Evolutionary conservation across 2,113 vertebrate species (phyloP).

Genomic region (Thunnus thynnus): DNA sequence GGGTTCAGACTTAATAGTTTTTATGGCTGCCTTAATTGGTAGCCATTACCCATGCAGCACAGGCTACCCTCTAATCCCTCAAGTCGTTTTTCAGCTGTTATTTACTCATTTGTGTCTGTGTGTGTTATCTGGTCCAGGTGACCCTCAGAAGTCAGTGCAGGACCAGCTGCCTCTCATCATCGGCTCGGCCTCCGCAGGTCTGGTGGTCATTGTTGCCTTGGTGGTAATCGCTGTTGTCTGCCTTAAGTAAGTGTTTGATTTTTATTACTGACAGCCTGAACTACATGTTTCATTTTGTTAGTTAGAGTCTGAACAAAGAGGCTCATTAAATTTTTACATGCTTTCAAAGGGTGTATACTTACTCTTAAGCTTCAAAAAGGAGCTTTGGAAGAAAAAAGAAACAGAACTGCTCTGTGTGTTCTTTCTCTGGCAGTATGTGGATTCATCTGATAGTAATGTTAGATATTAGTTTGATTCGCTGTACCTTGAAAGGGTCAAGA

Average conservation of each 20-base stretch:
- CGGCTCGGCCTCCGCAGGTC: constrained; percentile 92
- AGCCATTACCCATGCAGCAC: constrained; percentile 41
- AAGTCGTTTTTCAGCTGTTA: constrained; percentile 22
- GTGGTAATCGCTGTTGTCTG: constrained; percentile 96
- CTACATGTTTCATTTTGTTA: constrained; percentile 63
- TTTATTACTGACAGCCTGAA: constrained; percentile 48
- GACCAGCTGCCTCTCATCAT: constrained; percentile 97
- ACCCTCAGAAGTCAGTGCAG: constrained; percentile 91
- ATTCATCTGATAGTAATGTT: constrained; percentile 26
- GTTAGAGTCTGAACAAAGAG: constrained; percentile 61
- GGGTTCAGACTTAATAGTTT: constrained; percentile 44
- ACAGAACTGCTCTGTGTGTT: background rate
- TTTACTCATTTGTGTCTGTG: constrained; percentile 39
- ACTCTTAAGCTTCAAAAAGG: constrained; percentile 39
- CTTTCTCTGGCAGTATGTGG: background rate
- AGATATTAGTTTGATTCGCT: constrained; percentile 28
- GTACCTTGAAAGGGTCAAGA: constrained; percentile 38
- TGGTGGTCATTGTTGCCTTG: constrained; percentile 94
- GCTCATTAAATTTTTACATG: constrained; percentile 68
- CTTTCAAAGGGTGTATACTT: constrained; percentile 44
- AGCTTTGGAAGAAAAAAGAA: background rate
- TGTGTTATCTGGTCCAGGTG: constrained; percentile 73
- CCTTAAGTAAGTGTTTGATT: constrained; percentile 90
- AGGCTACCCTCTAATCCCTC: constrained; percentile 35
- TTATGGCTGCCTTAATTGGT: constrained; percentile 54